These are phyloP conservation scores for Ceyx margarethae DNA, from an alignment of 2,113 vertebrate genomes.

Conservation along the genomic window DNA sequence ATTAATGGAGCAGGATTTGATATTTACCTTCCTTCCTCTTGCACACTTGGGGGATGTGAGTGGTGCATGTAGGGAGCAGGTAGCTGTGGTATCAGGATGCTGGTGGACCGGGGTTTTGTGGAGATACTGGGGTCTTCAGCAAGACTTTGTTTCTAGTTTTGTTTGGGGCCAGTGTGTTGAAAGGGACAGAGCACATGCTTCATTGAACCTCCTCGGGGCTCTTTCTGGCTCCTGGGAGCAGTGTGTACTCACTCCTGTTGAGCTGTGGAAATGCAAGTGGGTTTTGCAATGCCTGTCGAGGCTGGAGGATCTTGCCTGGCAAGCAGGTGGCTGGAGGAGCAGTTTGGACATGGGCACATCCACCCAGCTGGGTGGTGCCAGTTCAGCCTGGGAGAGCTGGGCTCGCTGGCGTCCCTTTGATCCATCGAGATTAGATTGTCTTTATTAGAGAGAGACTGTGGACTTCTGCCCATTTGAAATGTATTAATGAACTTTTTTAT, in stretches of 20 bases:
- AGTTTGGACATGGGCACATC: not conserved
- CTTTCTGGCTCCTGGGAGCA: not conserved
- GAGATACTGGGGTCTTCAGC: not conserved
- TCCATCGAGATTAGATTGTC: not conserved
- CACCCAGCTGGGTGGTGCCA: not conserved
- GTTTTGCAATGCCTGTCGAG: not conserved
- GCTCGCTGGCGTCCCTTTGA: accelerated
- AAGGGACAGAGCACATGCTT: not conserved
- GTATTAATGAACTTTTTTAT: not conserved
- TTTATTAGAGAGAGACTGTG: not conserved
- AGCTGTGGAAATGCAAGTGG: not conserved
- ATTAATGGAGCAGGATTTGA: not conserved
- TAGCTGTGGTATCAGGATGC: not conserved
- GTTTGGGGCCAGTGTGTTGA: not conserved
- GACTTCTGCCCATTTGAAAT: not conserved
- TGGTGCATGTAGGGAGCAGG: not conserved
- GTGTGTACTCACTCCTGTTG: not conserved
- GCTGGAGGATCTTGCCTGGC: not conserved
- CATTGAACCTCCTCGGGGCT: not conserved
- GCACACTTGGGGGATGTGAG: not conserved
- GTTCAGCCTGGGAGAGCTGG: no score
- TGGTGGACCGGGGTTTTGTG: not conserved
- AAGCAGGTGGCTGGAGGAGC: not conserved
- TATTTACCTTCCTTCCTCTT: not conserved
- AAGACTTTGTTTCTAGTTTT: not conserved